Evolutionary conservation across 1,140 invertebrate species (phyloP).

Genomic region (Cardiocondyla obscurior): DNA sequence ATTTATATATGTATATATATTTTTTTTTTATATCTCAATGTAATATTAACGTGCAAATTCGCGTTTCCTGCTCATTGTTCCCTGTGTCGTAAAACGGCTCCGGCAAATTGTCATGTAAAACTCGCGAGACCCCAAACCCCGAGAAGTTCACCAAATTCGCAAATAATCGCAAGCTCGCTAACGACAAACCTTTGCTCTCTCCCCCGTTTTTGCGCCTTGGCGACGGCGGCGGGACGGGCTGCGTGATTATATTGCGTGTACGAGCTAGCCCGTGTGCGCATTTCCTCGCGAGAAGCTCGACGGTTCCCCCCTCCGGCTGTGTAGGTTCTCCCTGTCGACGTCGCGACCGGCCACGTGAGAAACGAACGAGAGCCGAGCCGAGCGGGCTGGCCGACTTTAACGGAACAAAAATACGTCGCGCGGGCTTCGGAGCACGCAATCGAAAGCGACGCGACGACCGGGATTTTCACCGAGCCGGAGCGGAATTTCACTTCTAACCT

Average conservation of each 20-base stretch:
- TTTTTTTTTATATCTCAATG: too few species aligned
- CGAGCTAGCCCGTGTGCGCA: background rate
- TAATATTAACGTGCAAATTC: background rate
- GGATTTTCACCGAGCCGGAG: constrained; percentile 75
- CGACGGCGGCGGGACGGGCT: too few species aligned
- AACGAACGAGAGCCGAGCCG: background rate
- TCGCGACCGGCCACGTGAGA: background rate
- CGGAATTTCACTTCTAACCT: constrained; percentile 83
- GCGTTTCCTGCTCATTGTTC: background rate
- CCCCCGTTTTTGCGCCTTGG: too few species aligned
- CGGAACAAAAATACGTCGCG: background rate
- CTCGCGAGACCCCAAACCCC: background rate
- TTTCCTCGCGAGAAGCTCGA: background rate
- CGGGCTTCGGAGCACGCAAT: constrained; percentile 45
- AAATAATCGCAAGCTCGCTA: too few species aligned
- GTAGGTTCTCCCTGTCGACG: too few species aligned
- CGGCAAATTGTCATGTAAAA: background rate
- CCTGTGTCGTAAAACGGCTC: background rate
- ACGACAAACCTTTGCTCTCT: background rate
- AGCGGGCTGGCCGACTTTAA: constrained; percentile 16
- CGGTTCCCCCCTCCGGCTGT: too few species aligned
- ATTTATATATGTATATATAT: too few species aligned
- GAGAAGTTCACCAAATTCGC: background rate
- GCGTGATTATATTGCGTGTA: background rate
- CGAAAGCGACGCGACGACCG: constrained; percentile 73